A percentile compares a stretch with the other conserved stretches of the same genome.
phyloP scores from a whole-genome alignment of 2,888 invertebrate genomes.

The Hydropsyche betteni region DNA sequence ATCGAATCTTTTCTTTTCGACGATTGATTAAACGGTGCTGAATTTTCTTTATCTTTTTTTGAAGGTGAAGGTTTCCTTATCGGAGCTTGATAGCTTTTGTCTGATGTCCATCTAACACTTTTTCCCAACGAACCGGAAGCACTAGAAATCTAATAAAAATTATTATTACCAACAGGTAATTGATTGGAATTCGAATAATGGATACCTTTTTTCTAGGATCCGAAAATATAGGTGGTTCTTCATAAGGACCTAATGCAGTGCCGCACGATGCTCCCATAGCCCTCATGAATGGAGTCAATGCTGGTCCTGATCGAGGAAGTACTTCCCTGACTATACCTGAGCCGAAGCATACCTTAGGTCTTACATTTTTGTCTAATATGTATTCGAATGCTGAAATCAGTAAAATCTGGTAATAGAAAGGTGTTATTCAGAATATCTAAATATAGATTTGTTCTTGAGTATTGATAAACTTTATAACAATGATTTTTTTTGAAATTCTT shows the following conservation, averaged over 20 bases:
- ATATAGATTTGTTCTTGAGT: no score
- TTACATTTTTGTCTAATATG: slow-evolving; percentile 54
- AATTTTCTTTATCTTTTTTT: slow-evolving; percentile 58
- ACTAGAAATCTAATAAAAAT: slow-evolving; percentile 29
- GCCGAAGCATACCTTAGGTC: slow-evolving; percentile 65
- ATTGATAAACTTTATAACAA: no score
- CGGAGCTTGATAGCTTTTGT: slow-evolving; percentile 63
- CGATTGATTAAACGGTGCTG: slow-evolving; percentile 63
- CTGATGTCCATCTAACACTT: slow-evolving; percentile 58
- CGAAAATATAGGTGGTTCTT: neutral
- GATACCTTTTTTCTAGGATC: slow-evolving; percentile 3
- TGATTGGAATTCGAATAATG: neutral
- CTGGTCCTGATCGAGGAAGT: slow-evolving; percentile 61
- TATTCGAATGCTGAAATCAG: slow-evolving; percentile 45
- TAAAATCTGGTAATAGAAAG: neutral
- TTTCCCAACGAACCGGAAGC: slow-evolving; percentile 52
- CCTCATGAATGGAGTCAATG: slow-evolving; percentile 64
- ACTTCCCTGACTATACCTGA: slow-evolving; percentile 62
- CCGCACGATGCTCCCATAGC: slow-evolving; percentile 53
- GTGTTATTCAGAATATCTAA: no score
- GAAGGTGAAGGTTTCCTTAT: slow-evolving; percentile 55
- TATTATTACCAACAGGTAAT: neutral
- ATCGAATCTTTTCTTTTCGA: slow-evolving; percentile 57
- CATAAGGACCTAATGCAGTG: neutral
- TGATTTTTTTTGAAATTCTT: no score